A percentile compares a stretch with the other conserved stretches of the same genome.
Conservation (phyloP, 2,797 vertebrate species). For the Lepilemur septentrionalis region DNA sequence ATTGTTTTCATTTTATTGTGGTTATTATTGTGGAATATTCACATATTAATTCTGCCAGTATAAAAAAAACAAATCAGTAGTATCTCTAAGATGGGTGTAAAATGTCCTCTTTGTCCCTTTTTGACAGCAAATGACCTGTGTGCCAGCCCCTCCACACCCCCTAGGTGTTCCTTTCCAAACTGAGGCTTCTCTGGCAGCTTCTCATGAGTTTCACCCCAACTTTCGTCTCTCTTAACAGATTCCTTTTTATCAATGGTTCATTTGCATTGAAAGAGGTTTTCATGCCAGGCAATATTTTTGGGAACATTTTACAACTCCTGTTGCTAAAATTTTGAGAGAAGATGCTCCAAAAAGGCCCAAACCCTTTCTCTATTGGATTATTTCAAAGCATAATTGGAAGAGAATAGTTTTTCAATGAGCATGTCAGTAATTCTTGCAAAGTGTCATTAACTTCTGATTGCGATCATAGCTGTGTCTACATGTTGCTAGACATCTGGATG, state of each 20-base stretch:
- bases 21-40: background rate
- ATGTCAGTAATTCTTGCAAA: slow-evolving; percentile 4
- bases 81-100: background rate
- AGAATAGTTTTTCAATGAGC: slow-evolving; percentile 45
- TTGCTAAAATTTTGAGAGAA: slow-evolving; percentile 68
- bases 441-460: background rate
- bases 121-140: background rate
- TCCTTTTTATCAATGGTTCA: slow-evolving; percentile 70
- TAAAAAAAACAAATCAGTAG: background rate
- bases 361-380: background rate
- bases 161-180: background rate
- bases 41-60: background rate
- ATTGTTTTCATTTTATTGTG: background rate
- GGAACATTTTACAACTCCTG: slow-evolving; percentile 69
- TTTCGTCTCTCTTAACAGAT: slow-evolving; percentile 50
- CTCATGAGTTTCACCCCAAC: slow-evolving; percentile 47
- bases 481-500: background rate
- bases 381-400: slow-evolving; percentile 45
- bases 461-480: background rate
- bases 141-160: background rate
- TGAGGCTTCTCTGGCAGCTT: slow-evolving; percentile 46
- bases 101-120: background rate
- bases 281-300: slow-evolving; percentile 65
- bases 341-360: slow-evolving; percentile 41
- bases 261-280: slow-evolving; percentile 74